Evolutionary conservation across 2,888 invertebrate species (phyloP), one percentile per base, ranked within the genome.

Genomic region (Beris chalybata): DNA sequence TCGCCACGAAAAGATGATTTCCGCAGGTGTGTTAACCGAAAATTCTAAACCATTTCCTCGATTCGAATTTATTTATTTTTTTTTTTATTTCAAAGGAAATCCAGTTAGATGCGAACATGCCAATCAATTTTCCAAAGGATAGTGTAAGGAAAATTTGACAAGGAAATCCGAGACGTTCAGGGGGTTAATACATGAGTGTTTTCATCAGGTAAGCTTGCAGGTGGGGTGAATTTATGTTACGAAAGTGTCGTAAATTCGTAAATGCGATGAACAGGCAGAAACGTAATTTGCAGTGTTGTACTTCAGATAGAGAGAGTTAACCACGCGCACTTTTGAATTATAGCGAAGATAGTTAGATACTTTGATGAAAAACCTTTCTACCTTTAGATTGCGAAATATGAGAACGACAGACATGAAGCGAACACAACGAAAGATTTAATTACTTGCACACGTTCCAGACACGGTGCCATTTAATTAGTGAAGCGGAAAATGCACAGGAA

Each of bases 391-490:
- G 4, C 55, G 50, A 61, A 61, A 61, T 32, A 38, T 61, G 52
- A 61, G 38, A 50, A 52, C 32, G 59, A 59, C 32, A 59, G 50
- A 61, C 38, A 61, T 52, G 31, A 48, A 31, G 47, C 11, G 38
- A 15, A n/a, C 48, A n/a, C 29, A 50, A 61, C 15, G 32, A 61
- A 61, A 65, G 64, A 65, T 59, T 48, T 56, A 67, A 67, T 67
- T 65, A 67, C 55, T 53, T 59, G 64, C 67, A 65, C 56, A 59
- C 67, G 61, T 61, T 58, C 53, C 54, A 64, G 67, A 57, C 58
- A 65, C 22, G 22, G 52, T 65, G 45, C 59, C 61, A 55, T 67
- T 65, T 67, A 67, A 67, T 67, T 67, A 67, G 64, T 65, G 59
- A 58, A 43, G 59, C 61, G 59, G 55, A 55, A 67, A 61, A 52